phyloP scores from a whole-genome alignment of 1,140 invertebrate species.

The Leptestheria dahalacensis region DNA sequence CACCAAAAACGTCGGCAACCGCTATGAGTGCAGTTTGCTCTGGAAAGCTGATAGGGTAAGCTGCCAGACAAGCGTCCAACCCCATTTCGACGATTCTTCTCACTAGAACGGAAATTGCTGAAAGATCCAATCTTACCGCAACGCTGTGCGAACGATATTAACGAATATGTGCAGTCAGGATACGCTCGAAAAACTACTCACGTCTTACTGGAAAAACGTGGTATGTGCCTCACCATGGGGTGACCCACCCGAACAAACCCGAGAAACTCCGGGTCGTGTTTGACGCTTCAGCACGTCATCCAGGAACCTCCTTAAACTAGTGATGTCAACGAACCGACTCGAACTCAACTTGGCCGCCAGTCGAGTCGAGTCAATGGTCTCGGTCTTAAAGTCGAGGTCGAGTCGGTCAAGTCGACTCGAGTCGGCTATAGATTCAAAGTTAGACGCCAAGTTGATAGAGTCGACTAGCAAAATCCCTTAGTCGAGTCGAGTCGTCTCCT shows the following conservation, averaged over 20 bases:
- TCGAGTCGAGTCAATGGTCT: too few species aligned
- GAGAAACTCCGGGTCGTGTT: constrained; percentile 19
- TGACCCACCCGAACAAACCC: constrained; percentile 18
- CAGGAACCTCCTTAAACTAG: background rate
- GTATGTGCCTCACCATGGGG: constrained; percentile 13
- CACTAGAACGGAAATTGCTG: constrained; percentile 14
- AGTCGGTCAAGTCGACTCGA: too few species aligned
- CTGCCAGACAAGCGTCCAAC: constrained; percentile 12
- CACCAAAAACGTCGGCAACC: constrained; percentile 4
- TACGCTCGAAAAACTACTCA: constrained; percentile 1
- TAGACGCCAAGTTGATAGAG: too few species aligned
- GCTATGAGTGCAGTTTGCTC: constrained; percentile 16
- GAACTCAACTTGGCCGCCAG: too few species aligned
- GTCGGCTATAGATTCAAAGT: too few species aligned
- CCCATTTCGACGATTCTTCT: constrained; percentile 9
- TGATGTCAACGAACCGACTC: too few species aligned
- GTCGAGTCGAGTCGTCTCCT: too few species aligned
- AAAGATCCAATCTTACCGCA: constrained; percentile 2
- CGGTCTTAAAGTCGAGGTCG: too few species aligned
- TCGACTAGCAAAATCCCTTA: too few species aligned
- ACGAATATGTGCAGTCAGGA: constrained; percentile 1
- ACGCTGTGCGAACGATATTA: background rate
- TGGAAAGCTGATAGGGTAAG: constrained; percentile 15
- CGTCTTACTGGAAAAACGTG: constrained; percentile 19
- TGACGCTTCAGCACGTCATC: constrained; percentile 10